Base-by-base conservation (phyloP, 2,113 vertebrate species). In the Podarcis cretensis region DNA sequence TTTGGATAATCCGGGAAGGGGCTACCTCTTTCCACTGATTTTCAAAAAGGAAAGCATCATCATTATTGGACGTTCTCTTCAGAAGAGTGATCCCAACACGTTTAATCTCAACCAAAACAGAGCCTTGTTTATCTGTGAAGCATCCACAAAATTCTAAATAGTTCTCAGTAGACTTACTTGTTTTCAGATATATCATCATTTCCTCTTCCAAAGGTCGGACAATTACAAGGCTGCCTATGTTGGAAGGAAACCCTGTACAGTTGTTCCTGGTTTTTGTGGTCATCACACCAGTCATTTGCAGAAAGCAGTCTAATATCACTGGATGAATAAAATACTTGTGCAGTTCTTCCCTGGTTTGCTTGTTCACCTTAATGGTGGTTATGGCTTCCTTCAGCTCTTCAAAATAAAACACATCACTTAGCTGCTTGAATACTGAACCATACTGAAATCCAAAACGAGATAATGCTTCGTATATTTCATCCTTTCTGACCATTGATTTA, bases 271-370 rank as follows among this genome's bases (percentile, higher is more conserved):
- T 88, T 83, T 87, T 92, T 13, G 92, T 86, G 43, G 92, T 96
- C 83, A 97, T 83, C 76, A 97, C 94, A 74, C 95, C 94, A 0
- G 95, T 96, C 97, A 98, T 98, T 95, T 98, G 98, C 84, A 99
- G 90, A 88, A 98, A 98, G 87, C 94, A 98, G 93, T 98, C 98
- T 0, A 98, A 93, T n/a, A 99, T 84, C 43, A 98, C 97, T 40
- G 98, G 98, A 82, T 98, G 98, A 86, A 98, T 94, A 59, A 91
- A 96, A 92, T 97, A 97, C 43, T 97, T 95, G 91, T 97, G 91
- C 87, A 98, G 96, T 84, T 97, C 91, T 57, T 83, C 90, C 43
- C 93, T 1, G 0, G 96, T 93, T 88, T 97, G 96, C 88, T 92
- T 85, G 10, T 96, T 97, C 83, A 98, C 96, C 68, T 90, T 96